These are phyloP conservation scores for Menidia beryllina DNA, from an alignment of 2,113 vertebrate genomes.

Conservation along the genomic window DNA sequence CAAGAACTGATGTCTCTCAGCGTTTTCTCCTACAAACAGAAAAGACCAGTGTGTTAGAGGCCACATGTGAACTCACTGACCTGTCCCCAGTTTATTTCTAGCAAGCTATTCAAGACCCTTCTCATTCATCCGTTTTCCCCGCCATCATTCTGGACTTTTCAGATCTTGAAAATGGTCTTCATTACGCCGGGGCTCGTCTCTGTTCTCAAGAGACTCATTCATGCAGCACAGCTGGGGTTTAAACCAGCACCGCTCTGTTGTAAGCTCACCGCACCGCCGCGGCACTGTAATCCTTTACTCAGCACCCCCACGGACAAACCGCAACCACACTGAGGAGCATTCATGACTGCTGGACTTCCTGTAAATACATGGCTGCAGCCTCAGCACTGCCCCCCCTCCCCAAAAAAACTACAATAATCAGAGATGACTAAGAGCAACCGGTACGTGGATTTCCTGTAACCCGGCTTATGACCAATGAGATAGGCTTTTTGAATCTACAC, in stretches of 20 bases:
- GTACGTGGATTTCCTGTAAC: conserved; percentile 47
- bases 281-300: conserved; percentile 23
- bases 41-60: background rate
- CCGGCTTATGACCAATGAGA: conserved; percentile 13
- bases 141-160: background rate
- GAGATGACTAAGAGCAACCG: conserved; percentile 66
- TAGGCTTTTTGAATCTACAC: conserved; percentile 6
- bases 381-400: conserved; percentile 40
- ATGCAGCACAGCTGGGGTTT: conserved; percentile 6
- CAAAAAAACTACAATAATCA: conserved; percentile 38
- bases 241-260: conserved; percentile 9
- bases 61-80: background rate
- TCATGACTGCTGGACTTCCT: conserved; percentile 49
- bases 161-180: conserved; percentile 26
- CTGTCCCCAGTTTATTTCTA: background rate
- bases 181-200: conserved; percentile 9
- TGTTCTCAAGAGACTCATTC: conserved; percentile 38
- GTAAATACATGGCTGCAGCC: conserved; percentile 46
- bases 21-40: background rate
- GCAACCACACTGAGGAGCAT: conserved; percentile 12
- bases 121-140: background rate
- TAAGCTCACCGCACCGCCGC: conserved; percentile 10
- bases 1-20: background rate
- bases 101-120: background rate
- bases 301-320: conserved; percentile 20